Percentiles rank a stretch among this genome's conserved stretches.
phyloP scores from a whole-genome alignment of 1,140 invertebrate genomes.

The Aplysia californica region DNA sequence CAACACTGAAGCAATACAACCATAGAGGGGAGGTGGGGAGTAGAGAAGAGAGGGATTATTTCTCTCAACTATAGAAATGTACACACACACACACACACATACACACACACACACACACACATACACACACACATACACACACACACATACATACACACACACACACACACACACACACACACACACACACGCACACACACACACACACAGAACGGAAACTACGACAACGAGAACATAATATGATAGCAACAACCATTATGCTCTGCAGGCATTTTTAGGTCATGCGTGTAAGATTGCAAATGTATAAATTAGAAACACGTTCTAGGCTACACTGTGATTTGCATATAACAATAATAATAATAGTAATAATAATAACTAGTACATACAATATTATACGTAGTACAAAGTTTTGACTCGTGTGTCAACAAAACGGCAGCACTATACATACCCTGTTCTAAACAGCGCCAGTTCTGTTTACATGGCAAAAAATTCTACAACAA shows the following conservation, averaged over 20 bases:
- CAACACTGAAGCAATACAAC: too few species aligned
- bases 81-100: conserved; percentile 4
- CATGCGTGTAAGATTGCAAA: neutral
- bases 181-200: conserved; percentile 3
- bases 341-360: neutral
- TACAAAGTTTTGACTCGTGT: too few species aligned
- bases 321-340: neutral
- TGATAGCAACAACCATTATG: neutral
- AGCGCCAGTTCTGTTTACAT: too few species aligned
- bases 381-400: too few species aligned
- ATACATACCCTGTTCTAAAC: too few species aligned
- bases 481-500: too few species aligned
- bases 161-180: conserved; percentile 3
- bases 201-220: neutral
- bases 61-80: too few species aligned
- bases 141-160: neutral
- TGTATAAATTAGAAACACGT: conserved; percentile 1
- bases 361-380: neutral
- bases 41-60: too few species aligned
- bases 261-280: neutral
- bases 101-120: neutral
- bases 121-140: neutral
- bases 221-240: neutral
- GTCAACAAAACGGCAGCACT: too few species aligned
- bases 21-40: too few species aligned